Percentiles rank a stretch among this genome's conserved stretches.
These are phyloP conservation scores for Ceyx cyanopectus DNA, from an alignment of 2,113 vertebrate species.

Conservation along the genomic window DNA sequence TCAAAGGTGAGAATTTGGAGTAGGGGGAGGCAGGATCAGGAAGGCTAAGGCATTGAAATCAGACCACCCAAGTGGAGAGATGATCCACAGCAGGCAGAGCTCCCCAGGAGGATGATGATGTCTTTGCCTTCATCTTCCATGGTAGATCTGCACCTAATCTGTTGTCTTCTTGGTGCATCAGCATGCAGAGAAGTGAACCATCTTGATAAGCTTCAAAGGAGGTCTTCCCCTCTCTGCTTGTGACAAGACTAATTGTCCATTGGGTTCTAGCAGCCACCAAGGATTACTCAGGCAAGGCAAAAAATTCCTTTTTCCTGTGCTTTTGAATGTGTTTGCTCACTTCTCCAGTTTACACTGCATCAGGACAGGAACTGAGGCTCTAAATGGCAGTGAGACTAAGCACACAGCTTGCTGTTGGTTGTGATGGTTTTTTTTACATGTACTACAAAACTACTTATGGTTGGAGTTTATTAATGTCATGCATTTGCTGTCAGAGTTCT, in stretches of 20 bases:
- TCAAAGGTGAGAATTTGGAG: neutral
- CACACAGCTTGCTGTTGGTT: neutral
- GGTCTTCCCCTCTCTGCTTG: neutral
- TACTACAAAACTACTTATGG: neutral
- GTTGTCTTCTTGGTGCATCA: neutral
- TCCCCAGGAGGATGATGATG: neutral
- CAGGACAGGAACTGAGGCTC: neutral
- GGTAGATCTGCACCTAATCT: rapidly evolving
- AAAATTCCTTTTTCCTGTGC: neutral
- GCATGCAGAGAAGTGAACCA: neutral
- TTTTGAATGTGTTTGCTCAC: neutral
- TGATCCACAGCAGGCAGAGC: neutral
- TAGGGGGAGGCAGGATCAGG: rapidly evolving
- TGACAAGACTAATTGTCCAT: neutral
- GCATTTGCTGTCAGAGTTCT: neutral
- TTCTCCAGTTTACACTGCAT: neutral
- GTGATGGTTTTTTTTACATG: neutral
- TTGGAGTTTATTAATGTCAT: neutral
- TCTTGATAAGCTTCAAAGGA: neutral
- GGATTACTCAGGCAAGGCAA: neutral
- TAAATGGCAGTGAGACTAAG: neutral
- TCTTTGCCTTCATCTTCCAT: neutral
- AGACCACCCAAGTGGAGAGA: neutral
- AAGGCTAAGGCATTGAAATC: neutral
- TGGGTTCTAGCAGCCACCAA: neutral